Percentiles rank a stretch among this genome's conserved stretches.
These are phyloP conservation scores for Decapterus maruadsi DNA, from an alignment of 2,797 vertebrate genomes.

Conservation along the genomic window DNA sequence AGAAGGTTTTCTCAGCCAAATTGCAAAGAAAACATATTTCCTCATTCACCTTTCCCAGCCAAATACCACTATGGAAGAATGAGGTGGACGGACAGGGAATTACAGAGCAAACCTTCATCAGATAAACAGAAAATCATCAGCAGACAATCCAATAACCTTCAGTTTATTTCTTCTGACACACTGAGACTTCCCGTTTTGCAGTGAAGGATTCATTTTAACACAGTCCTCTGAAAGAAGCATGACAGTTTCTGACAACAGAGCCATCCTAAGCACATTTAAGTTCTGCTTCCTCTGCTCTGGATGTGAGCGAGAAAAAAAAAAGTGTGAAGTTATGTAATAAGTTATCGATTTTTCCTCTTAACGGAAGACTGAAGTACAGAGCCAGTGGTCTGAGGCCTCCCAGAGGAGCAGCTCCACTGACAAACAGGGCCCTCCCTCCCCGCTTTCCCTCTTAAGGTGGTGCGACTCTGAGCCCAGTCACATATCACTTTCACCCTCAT, in stretches of 20 bases:
- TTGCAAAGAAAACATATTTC: neutral
- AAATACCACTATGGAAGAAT: neutral
- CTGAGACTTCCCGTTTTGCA: constrained; percentile 2
- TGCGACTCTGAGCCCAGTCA: constrained; percentile 76
- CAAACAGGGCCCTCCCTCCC: constrained; percentile 58
- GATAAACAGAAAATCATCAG: neutral
- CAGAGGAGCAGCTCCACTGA: constrained; percentile 71
- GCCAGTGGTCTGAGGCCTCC: constrained; percentile 67
- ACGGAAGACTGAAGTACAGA: constrained; percentile 81
- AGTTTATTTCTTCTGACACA: neutral
- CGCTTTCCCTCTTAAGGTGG: constrained; percentile 64
- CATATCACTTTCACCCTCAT: constrained; percentile 89
- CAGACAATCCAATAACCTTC: neutral
- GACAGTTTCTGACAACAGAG: constrained; percentile 45
- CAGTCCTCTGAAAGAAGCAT: constrained; percentile 27
- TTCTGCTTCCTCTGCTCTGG: constrained; percentile 53
- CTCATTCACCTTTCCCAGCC: neutral
- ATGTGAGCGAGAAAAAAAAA: constrained; percentile 44
- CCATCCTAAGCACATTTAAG: constrained; percentile 49
- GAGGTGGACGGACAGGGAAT: neutral
- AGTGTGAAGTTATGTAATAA: constrained; percentile 84
- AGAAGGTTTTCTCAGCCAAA: constrained; percentile 39
- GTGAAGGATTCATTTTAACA: constrained; percentile 22
- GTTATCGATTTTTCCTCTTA: constrained; percentile 87
- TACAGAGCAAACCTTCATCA: neutral